These are phyloP conservation scores for Dolichoris vasculosae DNA, from an alignment of 1,140 invertebrate species.

Conservation along the genomic window DNA sequence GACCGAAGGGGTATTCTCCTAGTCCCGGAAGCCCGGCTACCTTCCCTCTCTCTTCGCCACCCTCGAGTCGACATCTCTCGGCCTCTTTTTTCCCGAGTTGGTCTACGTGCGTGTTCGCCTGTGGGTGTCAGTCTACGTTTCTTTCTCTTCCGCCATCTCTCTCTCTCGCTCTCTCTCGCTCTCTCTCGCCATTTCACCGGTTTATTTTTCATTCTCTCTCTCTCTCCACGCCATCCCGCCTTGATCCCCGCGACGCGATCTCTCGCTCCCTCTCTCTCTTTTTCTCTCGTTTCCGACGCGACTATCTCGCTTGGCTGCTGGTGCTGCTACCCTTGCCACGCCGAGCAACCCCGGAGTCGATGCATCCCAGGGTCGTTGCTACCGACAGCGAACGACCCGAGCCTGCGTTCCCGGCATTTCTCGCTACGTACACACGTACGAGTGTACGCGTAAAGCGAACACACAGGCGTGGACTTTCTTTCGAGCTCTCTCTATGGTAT, in stretches of 20 bases:
- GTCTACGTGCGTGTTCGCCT: neutral
- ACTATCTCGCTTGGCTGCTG: constrained; percentile 48
- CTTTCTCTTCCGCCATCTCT: constrained; percentile 42
- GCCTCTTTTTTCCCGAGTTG: constrained; percentile 23
- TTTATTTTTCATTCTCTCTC: constrained; percentile 40
- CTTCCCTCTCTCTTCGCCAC: constrained; percentile 33
- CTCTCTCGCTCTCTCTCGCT: neutral
- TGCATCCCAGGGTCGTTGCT: constrained; percentile 75
- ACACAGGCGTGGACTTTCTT: neutral
- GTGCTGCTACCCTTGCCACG: constrained; percentile 64
- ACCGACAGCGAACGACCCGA: constrained; percentile 74
- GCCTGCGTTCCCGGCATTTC: constrained; percentile 67
- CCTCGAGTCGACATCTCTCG: constrained; percentile 13
- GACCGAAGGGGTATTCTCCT: constrained; percentile 61
- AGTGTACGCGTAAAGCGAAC: neutral
- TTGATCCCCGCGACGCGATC: constrained; percentile 27
- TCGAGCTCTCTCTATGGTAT: neutral
- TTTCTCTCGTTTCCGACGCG: constrained; percentile 43
- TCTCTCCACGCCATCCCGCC: constrained; percentile 6
- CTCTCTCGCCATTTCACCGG: constrained; percentile 32
- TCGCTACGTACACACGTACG: constrained; percentile 30
- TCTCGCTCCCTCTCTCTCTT: constrained; percentile 51
- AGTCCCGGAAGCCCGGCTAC: constrained; percentile 55
- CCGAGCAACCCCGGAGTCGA: constrained; percentile 73
- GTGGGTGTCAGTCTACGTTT: constrained; percentile 9